These are phyloP conservation scores for Sylvicola cinctus DNA, from an alignment of 2,888 invertebrate genomes.

Conservation along the genomic window DNA sequence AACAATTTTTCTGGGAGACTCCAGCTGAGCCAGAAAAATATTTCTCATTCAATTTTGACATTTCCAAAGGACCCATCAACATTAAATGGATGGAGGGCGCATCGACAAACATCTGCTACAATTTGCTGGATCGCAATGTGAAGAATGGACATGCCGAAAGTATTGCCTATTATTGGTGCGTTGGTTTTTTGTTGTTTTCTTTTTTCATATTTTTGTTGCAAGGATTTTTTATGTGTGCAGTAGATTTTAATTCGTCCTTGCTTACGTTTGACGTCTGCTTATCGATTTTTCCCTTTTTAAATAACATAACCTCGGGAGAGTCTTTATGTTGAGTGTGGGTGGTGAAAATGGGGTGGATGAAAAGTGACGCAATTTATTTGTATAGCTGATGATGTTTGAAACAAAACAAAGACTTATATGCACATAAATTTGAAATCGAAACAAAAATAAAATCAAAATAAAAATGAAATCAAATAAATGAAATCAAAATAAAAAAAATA, in stretches of 20 bases:
- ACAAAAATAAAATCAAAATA: too few relatives aligned
- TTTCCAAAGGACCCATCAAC: constrained; percentile 69
- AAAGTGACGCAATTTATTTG: too few relatives aligned
- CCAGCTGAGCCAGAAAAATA: constrained; percentile 54
- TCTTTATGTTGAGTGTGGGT: too few relatives aligned
- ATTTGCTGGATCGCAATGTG: constrained; percentile 81
- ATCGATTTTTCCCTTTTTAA: too few relatives aligned
- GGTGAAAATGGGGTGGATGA: too few relatives aligned
- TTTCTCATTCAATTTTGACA: constrained; percentile 79
- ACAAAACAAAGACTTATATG: too few relatives aligned
- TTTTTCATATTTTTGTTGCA: constrained; percentile 1
- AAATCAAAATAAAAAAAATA: too few relatives aligned
- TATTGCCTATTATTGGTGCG: constrained; percentile 90
- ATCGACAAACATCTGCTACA: constrained; percentile 89
- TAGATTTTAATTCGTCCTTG: constrained; percentile 7
- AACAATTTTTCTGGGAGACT: constrained; percentile 84
- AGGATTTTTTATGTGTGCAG: not conserved
- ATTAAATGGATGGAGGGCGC: constrained; percentile 93
- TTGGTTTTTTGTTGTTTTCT: constrained; percentile 8
- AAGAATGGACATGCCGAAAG: constrained; percentile 74
- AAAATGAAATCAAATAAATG: too few relatives aligned
- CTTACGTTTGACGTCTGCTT: too few relatives aligned
- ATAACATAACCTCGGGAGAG: too few relatives aligned
- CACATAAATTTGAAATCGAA: too few relatives aligned
- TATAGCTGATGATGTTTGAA: too few relatives aligned